Evolutionary conservation across 2,797 vertebrate species (phyloP).

Genomic region (Sebastolobus altivelis): DNA sequence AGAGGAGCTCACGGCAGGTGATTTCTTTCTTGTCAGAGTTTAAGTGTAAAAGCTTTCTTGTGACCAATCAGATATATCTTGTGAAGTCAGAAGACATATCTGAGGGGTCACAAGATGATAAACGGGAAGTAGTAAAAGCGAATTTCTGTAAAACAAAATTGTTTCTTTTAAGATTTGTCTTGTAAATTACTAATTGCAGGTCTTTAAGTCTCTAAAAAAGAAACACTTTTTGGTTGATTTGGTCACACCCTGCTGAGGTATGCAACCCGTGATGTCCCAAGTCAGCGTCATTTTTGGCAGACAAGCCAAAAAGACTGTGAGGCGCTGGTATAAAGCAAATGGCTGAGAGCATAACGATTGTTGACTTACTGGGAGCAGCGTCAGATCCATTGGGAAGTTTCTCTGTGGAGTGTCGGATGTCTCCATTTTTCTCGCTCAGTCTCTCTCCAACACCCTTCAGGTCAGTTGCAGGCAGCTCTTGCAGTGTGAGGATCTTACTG

Average conservation of each 20-base stretch:
- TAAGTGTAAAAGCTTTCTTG: neutral
- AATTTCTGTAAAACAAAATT: neutral
- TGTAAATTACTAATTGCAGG: neutral
- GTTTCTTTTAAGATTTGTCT: neutral
- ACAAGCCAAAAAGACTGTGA: neutral
- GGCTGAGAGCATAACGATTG: neutral
- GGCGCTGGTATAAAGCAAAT: neutral
- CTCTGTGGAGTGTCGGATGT: constrained; percentile 67
- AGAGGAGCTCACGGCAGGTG: neutral
- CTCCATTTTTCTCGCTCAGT: constrained; percentile 81
- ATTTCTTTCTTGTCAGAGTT: neutral
- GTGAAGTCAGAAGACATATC: neutral
- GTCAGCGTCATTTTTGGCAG: neutral
- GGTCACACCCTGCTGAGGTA: neutral
- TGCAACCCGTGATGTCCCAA: neutral
- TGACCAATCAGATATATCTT: neutral
- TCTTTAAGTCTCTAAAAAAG: neutral
- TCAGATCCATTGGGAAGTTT: constrained; percentile 71
- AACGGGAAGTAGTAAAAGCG: rapidly evolving
- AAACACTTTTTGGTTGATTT: neutral
- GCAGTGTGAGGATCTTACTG: constrained; percentile 85
- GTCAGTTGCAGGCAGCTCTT: constrained; percentile 69
- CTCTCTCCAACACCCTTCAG: constrained; percentile 77
- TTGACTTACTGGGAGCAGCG: constrained; percentile 64
- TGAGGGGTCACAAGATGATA: neutral